phyloP scores from a whole-genome alignment of 2,888 invertebrate genomes.

The Andrena hattorfiana region DNA sequence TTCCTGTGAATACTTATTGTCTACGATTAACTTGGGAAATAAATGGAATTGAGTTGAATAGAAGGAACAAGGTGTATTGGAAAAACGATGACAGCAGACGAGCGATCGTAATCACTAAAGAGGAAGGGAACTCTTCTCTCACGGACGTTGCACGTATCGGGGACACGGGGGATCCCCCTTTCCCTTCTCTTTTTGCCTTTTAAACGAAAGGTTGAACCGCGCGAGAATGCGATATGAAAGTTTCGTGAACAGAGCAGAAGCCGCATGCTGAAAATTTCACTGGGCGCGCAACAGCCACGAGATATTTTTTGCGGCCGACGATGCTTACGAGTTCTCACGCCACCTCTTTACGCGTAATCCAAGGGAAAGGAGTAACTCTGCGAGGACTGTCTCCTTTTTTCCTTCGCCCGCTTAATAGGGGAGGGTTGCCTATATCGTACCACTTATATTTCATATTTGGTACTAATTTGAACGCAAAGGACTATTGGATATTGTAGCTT shows the following conservation, averaged over 20 bases:
- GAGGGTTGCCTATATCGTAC: too few relatives aligned
- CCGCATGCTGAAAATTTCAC: slow-evolving; percentile 71
- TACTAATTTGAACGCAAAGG: too few relatives aligned
- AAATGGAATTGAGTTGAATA: slow-evolving; percentile 8
- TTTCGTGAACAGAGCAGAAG: slow-evolving; percentile 72
- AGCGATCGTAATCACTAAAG: slow-evolving; percentile 29
- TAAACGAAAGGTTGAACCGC: slow-evolving; percentile 72
- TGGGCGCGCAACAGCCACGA: slow-evolving; percentile 55
- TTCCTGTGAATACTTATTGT: too few relatives aligned
- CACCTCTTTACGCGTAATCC: background rate
- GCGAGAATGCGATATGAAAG: slow-evolving; percentile 75
- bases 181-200: slow-evolving; percentile 49
- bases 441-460: too few relatives aligned
- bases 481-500: too few relatives aligned
- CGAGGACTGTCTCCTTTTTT: too few relatives aligned
- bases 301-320: background rate
- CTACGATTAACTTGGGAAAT: too few relatives aligned
- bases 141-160: slow-evolving; percentile 69
- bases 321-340: background rate
- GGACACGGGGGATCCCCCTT: slow-evolving; percentile 57
- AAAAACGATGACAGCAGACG: slow-evolving; percentile 35
- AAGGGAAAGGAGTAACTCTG: background rate
- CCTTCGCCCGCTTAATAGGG: too few relatives aligned
- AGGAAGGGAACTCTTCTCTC: slow-evolving; percentile 61
- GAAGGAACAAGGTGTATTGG: background rate